A percentile compares a stretch with the other conserved stretches of the same genome.
Evolutionary conservation across 2,888 invertebrate species (phyloP).

Genomic region (Mechanitis mazaeus): DNA sequence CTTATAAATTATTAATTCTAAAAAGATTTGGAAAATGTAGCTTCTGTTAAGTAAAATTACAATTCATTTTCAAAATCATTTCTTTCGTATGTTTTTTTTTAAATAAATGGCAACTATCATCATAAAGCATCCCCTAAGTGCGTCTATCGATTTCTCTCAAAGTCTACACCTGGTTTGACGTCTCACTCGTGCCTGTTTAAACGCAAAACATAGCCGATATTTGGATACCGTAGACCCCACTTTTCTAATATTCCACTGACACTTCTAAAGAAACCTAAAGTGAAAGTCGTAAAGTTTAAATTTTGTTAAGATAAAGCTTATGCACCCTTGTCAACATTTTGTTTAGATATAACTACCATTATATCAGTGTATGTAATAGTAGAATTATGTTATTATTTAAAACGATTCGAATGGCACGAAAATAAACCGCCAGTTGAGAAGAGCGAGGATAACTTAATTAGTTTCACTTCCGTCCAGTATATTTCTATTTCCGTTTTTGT

Average conservation of each 20-base stretch:
- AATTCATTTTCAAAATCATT: constrained; percentile 1
- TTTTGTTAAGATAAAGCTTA: constrained; percentile 33
- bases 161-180: constrained; percentile 70
- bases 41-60: not conserved
- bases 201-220: constrained; percentile 68
- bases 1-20: too few species aligned
- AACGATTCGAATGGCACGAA: constrained; percentile 59
- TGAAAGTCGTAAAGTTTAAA: constrained; percentile 35
- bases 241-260: constrained; percentile 38
- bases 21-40: too few species aligned
- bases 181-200: constrained; percentile 70
- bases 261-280: constrained; percentile 41
- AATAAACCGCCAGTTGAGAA: constrained; percentile 66
- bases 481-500: constrained; percentile 73
- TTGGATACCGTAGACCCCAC: constrained; percentile 61
- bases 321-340: constrained; percentile 54
- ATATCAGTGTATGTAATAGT: constrained; percentile 61
- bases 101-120: constrained; percentile 70
- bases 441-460: constrained; percentile 74
- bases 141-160: constrained; percentile 49
- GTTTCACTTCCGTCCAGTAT: constrained; percentile 72
- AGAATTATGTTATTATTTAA: constrained; percentile 57
- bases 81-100: constrained; percentile 22
- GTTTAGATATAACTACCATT: constrained; percentile 59
- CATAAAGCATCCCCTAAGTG: constrained; percentile 61